phyloP scores from a whole-genome alignment of 92 coral and sea anemone species.

The Bergia sp. region DNA sequence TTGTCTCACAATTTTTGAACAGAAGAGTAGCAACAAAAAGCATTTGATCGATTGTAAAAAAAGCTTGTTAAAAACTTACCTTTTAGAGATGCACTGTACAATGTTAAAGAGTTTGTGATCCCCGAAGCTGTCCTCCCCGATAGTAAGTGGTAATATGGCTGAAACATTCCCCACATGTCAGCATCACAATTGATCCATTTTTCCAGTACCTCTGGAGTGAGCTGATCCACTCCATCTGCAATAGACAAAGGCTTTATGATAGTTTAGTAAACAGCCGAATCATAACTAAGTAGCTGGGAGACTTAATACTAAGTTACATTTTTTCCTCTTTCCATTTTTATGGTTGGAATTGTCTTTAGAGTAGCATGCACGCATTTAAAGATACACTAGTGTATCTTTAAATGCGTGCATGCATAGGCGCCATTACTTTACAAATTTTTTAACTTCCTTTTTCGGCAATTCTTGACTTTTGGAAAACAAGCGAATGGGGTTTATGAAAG shows the following conservation, averaged over 20 bases:
- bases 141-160: constrained; percentile 79
- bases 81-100: constrained; percentile 60
- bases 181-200: constrained; percentile 78
- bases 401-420: neutral
- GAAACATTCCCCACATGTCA: constrained; percentile 84
- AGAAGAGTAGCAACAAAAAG: neutral
- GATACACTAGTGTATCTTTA: neutral
- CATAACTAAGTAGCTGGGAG: neutral
- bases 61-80: constrained; percentile 35
- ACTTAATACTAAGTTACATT: neutral
- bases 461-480: too few species aligned
- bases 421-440: neutral
- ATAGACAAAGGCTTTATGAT: neutral
- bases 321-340: too few species aligned
- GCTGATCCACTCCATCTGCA: constrained; percentile 69
- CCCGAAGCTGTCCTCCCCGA: constrained; percentile 85
- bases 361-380: neutral
- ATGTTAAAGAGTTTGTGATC: constrained; percentile 64
- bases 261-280: neutral
- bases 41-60: too few species aligned
- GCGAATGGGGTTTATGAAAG: too few species aligned
- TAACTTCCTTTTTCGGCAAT: too few species aligned
- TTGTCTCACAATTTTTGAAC: neutral
- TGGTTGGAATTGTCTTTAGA: too few species aligned
- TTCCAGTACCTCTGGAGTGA: constrained; percentile 82